These are phyloP conservation scores for Linnaemya vulpina DNA, from an alignment of 2,888 invertebrate genomes.

Conservation along the genomic window DNA sequence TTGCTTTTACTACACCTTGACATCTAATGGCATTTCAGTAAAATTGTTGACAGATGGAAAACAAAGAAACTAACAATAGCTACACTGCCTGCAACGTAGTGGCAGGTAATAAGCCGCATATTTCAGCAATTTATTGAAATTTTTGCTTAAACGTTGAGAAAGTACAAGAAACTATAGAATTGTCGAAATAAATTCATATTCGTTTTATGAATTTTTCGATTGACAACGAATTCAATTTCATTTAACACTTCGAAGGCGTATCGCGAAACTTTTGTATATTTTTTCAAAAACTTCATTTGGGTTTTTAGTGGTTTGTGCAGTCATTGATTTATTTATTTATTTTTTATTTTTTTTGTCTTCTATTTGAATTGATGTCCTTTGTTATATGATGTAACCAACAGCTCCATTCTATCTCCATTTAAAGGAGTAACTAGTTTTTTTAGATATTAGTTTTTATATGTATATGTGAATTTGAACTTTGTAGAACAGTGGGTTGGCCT, in stretches of 20 bases:
- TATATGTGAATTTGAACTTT: slow-evolving; percentile 36
- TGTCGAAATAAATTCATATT: neutral
- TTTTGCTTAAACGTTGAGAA: slow-evolving; percentile 6
- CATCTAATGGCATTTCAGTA: slow-evolving; percentile 33
- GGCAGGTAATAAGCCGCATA: neutral
- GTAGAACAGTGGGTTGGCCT: slow-evolving; percentile 39
- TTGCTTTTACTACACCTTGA: slow-evolving; percentile 40
- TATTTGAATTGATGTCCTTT: slow-evolving; percentile 10
- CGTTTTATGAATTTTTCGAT: neutral
- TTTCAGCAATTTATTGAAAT: neutral
- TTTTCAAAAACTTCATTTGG: neutral
- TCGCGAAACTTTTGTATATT: neutral
- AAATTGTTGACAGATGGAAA: neutral
- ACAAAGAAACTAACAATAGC: slow-evolving; percentile 14
- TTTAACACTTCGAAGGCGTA: neutral
- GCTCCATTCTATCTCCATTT: neutral
- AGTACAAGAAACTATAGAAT: too few relatives aligned
- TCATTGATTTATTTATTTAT: too few relatives aligned
- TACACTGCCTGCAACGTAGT: slow-evolving; percentile 12
- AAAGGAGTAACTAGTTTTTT: neutral
- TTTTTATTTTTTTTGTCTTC: neutral
- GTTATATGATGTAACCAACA: neutral
- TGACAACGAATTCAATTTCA: neutral
- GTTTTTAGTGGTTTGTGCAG: neutral
- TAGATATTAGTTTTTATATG: neutral